These are phyloP conservation scores for Venusia cambrica DNA, from an alignment of 2,888 invertebrate genomes.

Conservation along the genomic window DNA sequence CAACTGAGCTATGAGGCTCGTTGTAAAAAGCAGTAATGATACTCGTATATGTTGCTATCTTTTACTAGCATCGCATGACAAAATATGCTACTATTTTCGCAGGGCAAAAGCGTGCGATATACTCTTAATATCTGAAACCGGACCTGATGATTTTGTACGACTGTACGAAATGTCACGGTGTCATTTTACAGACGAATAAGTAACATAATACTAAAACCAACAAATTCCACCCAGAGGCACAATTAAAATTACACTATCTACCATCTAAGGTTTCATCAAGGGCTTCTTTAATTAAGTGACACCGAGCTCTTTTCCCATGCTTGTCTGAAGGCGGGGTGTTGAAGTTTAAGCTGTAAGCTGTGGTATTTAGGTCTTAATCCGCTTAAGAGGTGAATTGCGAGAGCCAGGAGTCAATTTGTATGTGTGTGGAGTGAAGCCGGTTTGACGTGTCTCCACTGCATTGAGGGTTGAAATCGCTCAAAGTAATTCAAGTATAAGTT, in stretches of 20 bases:
- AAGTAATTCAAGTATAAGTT: constrained; percentile 23
- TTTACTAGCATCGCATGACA: too few species aligned
- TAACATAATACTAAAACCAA: constrained; percentile 15
- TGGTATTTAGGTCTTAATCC: constrained; percentile 36
- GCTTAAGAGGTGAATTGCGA: constrained; percentile 32
- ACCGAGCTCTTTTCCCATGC: constrained; percentile 50
- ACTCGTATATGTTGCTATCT: too few species aligned
- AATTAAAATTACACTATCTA: constrained; percentile 31
- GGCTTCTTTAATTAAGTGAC: constrained; percentile 72
- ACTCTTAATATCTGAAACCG: too few species aligned
- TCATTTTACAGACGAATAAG: constrained; percentile 15
- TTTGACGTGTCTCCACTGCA: constrained; percentile 41
- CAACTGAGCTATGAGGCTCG: too few species aligned
- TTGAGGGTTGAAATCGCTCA: constrained; percentile 26
- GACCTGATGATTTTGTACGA: too few species aligned
- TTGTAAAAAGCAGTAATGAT: too few species aligned
- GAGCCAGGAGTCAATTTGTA: constrained; percentile 47
- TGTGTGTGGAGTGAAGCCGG: constrained; percentile 52
- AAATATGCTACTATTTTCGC: too few species aligned
- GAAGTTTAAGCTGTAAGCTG: constrained; percentile 40
- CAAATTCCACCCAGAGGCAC: constrained; percentile 17
- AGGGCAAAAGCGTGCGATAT: too few species aligned
- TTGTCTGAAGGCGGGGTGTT: constrained; percentile 27
- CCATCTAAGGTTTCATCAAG: constrained; percentile 59
- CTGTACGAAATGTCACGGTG: constrained; percentile 6